phyloP scores from a whole-genome alignment of 2,888 invertebrate genomes.

The Heteromurus nitidus region DNA sequence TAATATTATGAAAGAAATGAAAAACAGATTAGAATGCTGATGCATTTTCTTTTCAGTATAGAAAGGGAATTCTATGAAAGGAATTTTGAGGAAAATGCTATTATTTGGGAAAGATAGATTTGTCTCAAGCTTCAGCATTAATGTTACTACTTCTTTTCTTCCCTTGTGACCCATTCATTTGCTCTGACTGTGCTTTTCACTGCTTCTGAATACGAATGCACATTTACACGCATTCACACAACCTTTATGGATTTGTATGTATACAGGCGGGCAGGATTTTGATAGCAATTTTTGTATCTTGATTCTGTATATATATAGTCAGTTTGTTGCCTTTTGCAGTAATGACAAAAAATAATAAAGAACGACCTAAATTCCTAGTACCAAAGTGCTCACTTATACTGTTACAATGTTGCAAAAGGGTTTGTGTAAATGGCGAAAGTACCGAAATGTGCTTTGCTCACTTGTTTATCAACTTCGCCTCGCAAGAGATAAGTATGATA shows the following conservation, averaged over 20 bases:
- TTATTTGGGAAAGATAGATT: conserved; percentile 57
- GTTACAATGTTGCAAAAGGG: too few relatives aligned
- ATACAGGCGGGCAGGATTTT: not conserved
- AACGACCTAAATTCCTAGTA: too few relatives aligned
- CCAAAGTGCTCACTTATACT: too few relatives aligned
- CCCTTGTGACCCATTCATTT: conserved; percentile 60
- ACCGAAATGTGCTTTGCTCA: not conserved
- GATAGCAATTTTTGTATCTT: conserved; percentile 22
- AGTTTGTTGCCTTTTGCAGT: conserved; percentile 35
- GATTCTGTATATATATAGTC: conserved; percentile 2
- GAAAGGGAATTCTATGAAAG: conserved; percentile 7
- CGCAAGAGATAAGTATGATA: not conserved
- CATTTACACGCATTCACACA: not conserved
- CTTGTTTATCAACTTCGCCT: not conserved
- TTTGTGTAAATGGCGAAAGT: conserved; percentile 28
- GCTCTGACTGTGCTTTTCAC: conserved; percentile 28
- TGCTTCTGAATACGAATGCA: not conserved
- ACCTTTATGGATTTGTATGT: not conserved
- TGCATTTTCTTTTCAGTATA: conserved; percentile 36
- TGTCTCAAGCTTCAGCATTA: conserved; percentile 37
- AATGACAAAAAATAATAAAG: conserved; percentile 19
- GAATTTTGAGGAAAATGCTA: conserved; percentile 26
- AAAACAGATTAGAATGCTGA: conserved; percentile 67
- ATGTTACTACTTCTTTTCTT: conserved; percentile 28
- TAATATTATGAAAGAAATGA: conserved; percentile 67